phyloP scores from a whole-genome alignment of 2,113 vertebrate genomes.

The Himantopus leucocephalus region DNA sequence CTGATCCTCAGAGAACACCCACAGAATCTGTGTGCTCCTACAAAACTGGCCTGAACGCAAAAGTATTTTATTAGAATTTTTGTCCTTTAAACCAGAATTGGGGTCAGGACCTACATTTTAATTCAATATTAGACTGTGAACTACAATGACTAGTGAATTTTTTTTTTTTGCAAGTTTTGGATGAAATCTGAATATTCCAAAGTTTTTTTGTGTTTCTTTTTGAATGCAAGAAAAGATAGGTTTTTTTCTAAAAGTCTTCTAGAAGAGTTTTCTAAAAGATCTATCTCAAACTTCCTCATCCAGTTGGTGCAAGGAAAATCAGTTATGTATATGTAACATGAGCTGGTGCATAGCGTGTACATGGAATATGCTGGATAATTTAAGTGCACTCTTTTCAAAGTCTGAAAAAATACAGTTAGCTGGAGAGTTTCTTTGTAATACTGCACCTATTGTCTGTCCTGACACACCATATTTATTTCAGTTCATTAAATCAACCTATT shows the following conservation, averaged over 20 bases:
- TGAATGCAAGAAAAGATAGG: neutral
- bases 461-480: neutral
- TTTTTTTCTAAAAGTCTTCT: neutral
- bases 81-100: neutral
- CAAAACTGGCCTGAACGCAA: accelerated
- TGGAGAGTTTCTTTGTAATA: neutral
- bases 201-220: neutral
- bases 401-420: neutral
- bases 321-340: neutral
- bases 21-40: neutral
- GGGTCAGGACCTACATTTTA: neutral
- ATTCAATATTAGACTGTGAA: neutral
- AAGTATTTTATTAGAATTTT: neutral
- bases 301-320: neutral
- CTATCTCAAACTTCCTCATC: neutral
- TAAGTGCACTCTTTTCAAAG: neutral
- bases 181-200: neutral
- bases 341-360: neutral
- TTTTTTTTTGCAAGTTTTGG: neutral
- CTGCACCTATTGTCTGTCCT: neutral
- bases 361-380: neutral
- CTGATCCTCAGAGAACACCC: neutral
- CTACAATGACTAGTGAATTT: neutral
- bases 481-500: neutral
- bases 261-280: neutral